A percentile compares a stretch with the other conserved stretches of the same genome.
Evolutionary conservation across 2,888 invertebrate species (phyloP).

Genomic region (Parnassius apollo): DNA sequence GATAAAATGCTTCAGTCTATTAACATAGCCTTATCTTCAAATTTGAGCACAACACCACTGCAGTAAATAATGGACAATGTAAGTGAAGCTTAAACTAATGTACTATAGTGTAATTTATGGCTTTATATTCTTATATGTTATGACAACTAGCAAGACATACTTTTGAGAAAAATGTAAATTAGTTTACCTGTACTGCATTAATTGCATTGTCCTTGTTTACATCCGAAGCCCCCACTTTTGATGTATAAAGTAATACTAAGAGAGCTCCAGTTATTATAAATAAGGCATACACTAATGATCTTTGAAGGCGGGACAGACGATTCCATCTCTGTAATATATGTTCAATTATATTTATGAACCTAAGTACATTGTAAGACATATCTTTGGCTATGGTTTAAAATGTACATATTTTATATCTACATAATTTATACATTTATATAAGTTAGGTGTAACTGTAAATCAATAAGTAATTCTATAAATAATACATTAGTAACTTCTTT

Average conservation of each 20-base stretch:
- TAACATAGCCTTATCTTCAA: no score
- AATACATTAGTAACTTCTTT: no score
- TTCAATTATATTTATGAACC: neutral
- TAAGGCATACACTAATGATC: slow-evolving; percentile 86
- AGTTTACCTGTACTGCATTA: slow-evolving; percentile 48
- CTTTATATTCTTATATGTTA: no score
- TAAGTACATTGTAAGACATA: neutral
- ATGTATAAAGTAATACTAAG: slow-evolving; percentile 81
- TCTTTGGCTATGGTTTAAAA: neutral
- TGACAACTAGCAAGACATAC: no score
- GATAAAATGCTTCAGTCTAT: no score
- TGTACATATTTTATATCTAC: neutral
- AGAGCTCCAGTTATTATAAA: slow-evolving; percentile 80
- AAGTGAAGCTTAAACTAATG: no score
- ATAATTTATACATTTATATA: neutral
- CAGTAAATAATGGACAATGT: no score
- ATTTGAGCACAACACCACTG: no score
- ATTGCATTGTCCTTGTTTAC: slow-evolving; percentile 39
- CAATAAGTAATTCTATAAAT: no score
- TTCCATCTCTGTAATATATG: slow-evolving; percentile 89
- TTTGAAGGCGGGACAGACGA: slow-evolving; percentile 90
- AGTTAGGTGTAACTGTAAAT: no score
- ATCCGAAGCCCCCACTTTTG: slow-evolving; percentile 45
- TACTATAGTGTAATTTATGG: no score
- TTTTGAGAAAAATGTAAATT: neutral